A percentile compares a stretch with the other conserved stretches of the same genome.
These are phyloP conservation scores for Coilia nasus DNA, from an alignment of 2,797 vertebrate genomes.

Conservation along the genomic window DNA sequence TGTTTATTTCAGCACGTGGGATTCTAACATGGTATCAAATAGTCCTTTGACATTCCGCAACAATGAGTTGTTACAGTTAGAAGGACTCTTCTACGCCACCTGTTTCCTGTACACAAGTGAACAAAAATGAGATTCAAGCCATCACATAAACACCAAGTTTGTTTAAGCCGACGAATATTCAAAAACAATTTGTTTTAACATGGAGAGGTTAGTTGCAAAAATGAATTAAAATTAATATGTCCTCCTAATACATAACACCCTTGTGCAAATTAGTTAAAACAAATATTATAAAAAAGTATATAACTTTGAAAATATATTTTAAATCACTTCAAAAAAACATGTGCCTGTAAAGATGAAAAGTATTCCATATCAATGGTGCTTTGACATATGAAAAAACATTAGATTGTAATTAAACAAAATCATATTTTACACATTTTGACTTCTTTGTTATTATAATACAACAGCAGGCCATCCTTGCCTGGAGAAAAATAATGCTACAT, in stretches of 20 bases:
- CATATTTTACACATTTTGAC: no score
- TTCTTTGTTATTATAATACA: neutral
- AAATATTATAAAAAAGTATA: no score
- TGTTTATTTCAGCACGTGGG: neutral
- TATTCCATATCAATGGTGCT: no score
- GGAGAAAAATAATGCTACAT: neutral
- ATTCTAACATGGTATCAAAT: slow-evolving; percentile 9
- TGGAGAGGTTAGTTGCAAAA: neutral
- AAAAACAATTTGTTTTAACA: neutral
- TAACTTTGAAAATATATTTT: no score
- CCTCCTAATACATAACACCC: no score
- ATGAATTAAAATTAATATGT: neutral
- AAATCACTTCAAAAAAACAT: no score
- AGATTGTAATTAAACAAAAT: no score
- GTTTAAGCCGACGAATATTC: neutral
- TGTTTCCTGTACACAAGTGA: slow-evolving; percentile 49
- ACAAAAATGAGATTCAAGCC: slow-evolving; percentile 16
- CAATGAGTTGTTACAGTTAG: neutral
- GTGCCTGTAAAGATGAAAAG: no score
- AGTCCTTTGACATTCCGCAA: slow-evolving; percentile 5
- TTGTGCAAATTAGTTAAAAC: no score
- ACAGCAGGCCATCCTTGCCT: neutral
- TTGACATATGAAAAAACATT: no score
- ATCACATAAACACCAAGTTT: neutral
- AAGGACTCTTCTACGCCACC: slow-evolving; percentile 35